Evolutionary conservation across 2,797 vertebrate genomes (phyloP), one percentile per base, ranked within the genome.

Genomic region (Dromococcyx pavoninus): DNA sequence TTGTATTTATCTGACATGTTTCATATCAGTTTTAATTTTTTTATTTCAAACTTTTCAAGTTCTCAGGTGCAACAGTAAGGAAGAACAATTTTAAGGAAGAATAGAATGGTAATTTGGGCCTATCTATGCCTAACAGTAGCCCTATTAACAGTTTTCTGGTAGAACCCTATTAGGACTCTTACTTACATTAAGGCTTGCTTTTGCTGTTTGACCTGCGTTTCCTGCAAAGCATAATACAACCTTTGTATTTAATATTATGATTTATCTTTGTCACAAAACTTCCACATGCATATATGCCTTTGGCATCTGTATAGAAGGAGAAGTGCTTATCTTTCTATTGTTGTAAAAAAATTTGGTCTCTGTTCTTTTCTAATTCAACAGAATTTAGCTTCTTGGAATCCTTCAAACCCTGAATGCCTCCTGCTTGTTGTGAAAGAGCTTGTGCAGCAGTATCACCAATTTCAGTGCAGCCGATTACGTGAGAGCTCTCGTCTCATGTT

Each of bases 401-500:
- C 99, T 43, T 98, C 97, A 54, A 98, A 99, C 80, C 98, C 99
- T 0, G 99, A 99, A 94, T 99, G 98, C 96, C 98, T 99, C 81
- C 97, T 99, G 78, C 98, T 98, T 97, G 98, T 99, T 98, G 99
- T 99, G 93, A 99, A 99, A 98, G 99, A 99, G 96, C 98, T 99
- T 14, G 98, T 99, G 88, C 99, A 99, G 96, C 99, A 99, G 91
- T 99, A 99, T 97, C 99, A 99, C 95, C 98, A 98, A 51, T 99
- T 99, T 97, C 99, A 99, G 89, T 99, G 99, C 96, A 98, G 99
- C 95, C 98, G 99, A 70, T 98, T 99, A 67, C 98, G 98, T 0
- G 99, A 99, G 93, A 99, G 99, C 97, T 99, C 99, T 67, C 98
- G 99, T 67, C 99, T 99, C 95, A 99, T 99, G 96, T 99, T 99